A percentile compares a stretch with the other conserved stretches of the same genome.
Evolutionary conservation across 2,888 invertebrate genomes (phyloP).

Genomic region (Drosophila paranaensis): DNA sequence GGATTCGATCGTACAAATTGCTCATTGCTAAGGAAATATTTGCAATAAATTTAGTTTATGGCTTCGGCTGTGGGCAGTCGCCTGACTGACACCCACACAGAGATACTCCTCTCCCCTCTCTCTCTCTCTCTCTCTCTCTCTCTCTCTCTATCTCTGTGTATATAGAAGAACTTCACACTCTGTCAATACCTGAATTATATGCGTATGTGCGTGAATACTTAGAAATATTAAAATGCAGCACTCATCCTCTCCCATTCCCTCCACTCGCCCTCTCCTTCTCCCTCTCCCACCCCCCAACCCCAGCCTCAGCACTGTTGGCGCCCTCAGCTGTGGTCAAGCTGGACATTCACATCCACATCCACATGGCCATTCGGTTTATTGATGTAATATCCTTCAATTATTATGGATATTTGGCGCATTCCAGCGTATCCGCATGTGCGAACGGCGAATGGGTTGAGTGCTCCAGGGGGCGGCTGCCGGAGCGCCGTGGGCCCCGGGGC

Average conservation of each 20-base stretch:
- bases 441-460: slow-evolving; percentile 53
- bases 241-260: slow-evolving; percentile 43
- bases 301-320: not conserved
- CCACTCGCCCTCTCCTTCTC: too few species aligned
- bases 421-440: slow-evolving; percentile 46
- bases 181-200: slow-evolving; percentile 82
- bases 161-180: slow-evolving; percentile 35
- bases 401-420: slow-evolving; percentile 82
- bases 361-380: slow-evolving; percentile 71
- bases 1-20: slow-evolving; percentile 82
- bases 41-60: slow-evolving; percentile 84
- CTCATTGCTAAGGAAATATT: slow-evolving; percentile 84
- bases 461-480: not conserved
- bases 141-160: not conserved
- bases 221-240: slow-evolving; percentile 81
- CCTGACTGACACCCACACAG: slow-evolving; percentile 62
- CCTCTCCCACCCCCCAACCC: too few species aligned
- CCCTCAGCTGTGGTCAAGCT: slow-evolving; percentile 34
- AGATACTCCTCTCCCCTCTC: too few species aligned
- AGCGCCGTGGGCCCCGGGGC: not conserved
- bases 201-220: slow-evolving; percentile 75
- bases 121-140: not conserved
- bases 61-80: slow-evolving; percentile 68
- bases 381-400: slow-evolving; percentile 83
- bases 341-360: slow-evolving; percentile 1